phyloP scores from a whole-genome alignment of 1,140 invertebrate genomes.

The silkworm (Bombyx mori) region DNA sequence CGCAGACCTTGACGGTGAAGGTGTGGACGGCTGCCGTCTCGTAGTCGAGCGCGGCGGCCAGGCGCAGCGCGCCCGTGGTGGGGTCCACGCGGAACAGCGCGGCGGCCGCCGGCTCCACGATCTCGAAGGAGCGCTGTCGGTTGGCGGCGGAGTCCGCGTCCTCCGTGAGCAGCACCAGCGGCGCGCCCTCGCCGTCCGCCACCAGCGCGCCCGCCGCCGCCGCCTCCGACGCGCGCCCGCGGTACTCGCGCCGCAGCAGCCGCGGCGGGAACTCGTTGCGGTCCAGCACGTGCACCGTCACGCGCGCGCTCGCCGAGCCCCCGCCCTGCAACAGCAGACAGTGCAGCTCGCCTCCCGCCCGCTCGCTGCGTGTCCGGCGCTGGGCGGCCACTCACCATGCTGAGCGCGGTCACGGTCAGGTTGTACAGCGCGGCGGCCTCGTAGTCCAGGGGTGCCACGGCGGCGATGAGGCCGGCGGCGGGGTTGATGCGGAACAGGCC shows the following conservation, averaged over 20 bases:
- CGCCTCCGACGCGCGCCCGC: conserved; percentile 40
- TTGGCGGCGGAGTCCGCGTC: conserved; percentile 88
- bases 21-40: conserved; percentile 62
- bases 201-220: conserved; percentile 59
- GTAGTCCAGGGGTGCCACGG: conserved; percentile 83
- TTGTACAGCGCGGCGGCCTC: conserved; percentile 84
- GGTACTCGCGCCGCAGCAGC: conserved; percentile 80
- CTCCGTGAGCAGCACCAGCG: conserved; percentile 84
- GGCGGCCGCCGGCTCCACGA: conserved; percentile 81
- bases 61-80: conserved; percentile 89
- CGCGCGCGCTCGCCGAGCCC: conserved; percentile 75
- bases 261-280: conserved; percentile 92
- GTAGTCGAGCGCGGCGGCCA: conserved; percentile 57
- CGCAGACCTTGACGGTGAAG: conserved; percentile 89
- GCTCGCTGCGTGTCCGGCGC: neutral
- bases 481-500: conserved; percentile 87
- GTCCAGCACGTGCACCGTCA: conserved; percentile 85
- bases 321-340: conserved; percentile 73
- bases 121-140: conserved; percentile 86
- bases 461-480: conserved; percentile 85
- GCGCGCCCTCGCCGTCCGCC: conserved; percentile 75
- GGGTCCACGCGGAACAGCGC: conserved; percentile 89
- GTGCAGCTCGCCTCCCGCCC: neutral
- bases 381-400: conserved; percentile 80
- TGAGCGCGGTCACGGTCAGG: conserved; percentile 86